Percentiles rank a stretch among this genome's conserved stretches.
phyloP scores from a whole-genome alignment of 2,888 invertebrate species.

The Abscondita cerata region DNA sequence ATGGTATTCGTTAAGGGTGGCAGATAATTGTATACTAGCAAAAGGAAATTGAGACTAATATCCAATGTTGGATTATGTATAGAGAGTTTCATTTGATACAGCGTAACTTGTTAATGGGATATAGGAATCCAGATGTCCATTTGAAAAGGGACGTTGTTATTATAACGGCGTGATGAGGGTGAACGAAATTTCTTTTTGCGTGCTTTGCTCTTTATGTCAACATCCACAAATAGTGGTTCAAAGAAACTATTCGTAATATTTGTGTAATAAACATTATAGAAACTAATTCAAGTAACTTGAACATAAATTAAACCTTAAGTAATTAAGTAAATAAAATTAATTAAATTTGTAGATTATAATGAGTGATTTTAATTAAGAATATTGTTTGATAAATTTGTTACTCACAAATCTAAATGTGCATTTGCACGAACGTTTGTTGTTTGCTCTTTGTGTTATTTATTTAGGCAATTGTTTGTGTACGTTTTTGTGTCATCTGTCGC shows the following conservation, averaged over 20 bases:
- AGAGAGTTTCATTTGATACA: conserved; percentile 4
- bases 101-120: conserved; percentile 24
- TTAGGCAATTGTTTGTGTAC: too few species aligned
- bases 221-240: not conserved
- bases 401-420: too few species aligned
- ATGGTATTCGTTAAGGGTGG: conserved; percentile 9
- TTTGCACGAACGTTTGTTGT: too few species aligned
- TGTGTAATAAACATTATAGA: not conserved
- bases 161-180: conserved; percentile 17
- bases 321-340: too few species aligned
- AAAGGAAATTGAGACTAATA: not conserved
- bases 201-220: not conserved
- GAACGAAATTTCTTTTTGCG: conserved; percentile 16
- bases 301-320: too few species aligned
- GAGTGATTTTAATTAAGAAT: too few species aligned
- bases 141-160: conserved; percentile 16
- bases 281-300: too few species aligned
- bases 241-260: not conserved
- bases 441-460: too few species aligned
- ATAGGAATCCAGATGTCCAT: conserved; percentile 29
- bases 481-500: too few species aligned
- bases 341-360: too few species aligned
- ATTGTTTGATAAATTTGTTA: too few species aligned
- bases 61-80: not conserved
- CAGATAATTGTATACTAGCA: not conserved